Base-by-base conservation (phyloP, 35 echinoderm and acorn worm genomes). In the Lytechinus pictus region DNA sequence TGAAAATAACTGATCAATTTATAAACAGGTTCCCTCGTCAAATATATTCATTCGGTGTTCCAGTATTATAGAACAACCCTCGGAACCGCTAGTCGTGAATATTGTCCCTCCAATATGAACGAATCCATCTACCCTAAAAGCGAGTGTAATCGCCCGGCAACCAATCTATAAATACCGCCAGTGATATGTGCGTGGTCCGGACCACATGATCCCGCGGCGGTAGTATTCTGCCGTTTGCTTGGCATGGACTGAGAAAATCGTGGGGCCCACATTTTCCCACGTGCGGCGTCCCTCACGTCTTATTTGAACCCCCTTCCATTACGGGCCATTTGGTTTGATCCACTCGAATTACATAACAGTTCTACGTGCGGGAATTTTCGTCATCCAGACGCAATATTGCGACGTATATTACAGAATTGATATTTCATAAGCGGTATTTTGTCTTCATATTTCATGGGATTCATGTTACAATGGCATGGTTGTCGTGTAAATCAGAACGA, bases 131-230 rank as follows among this genome's bases (percentile, higher is more conserved):
- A 55, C 92, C 92, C 92, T 54, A 54, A 93, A 93, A 93, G 9
- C 13, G 10, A 93, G 53, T 93, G 13, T 93, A 55, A 93, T 27
- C 92, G 54, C 92, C 55, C 92, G 92, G 92, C 92, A 93, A 93
- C 92, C 92, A 28, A 19, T 93, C 92, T 93, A 93, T 57, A 57
- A 57, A 93, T 93, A 93, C 92, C 92, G 92, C 92, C 92, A 57
- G 92, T 93, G 92, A 93, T 57, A 55, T 93, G 92, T 28, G 92
- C 92, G 54, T 93, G 92, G 92, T 93, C 24, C 11, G 54, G 56
- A 10, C 92, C 92, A 93, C 57, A 54, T 54, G 55, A 53, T 55
- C 92, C 53, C 92, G 92, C 92, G 54, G 92, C 29, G 55, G 92
- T 90, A 90, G 28, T 21, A 9, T 24, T 24, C 16, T 79, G 19